Evolutionary conservation across 2,797 vertebrate genomes (phyloP).

Genomic region (Arrhamphus sclerolepis): DNA sequence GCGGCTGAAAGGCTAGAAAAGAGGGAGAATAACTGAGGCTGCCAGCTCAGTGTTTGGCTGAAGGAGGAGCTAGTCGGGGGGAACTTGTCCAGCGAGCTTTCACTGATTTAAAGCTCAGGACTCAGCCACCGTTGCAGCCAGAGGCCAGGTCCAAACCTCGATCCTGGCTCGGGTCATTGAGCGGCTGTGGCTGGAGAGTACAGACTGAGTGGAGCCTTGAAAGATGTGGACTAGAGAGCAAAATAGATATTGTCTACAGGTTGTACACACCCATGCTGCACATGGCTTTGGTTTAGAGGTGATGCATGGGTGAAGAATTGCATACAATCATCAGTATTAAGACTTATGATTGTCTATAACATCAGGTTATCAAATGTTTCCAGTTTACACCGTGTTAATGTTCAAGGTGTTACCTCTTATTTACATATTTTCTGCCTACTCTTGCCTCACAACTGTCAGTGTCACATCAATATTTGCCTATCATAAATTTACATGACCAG

Average conservation of each 20-base stretch:
- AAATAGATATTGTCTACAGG: constrained; percentile 13
- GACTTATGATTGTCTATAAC: too few relatives aligned
- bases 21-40: constrained; percentile 1
- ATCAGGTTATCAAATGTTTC: neutral
- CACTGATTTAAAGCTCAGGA: constrained; percentile 45
- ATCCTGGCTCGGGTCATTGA: constrained; percentile 60
- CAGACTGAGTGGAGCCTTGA: constrained; percentile 71
- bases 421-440: neutral
- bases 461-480: constrained; percentile 20
- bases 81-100: constrained; percentile 46
- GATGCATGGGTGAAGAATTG: constrained; percentile 10
- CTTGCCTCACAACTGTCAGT: neutral
- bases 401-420: constrained; percentile 2
- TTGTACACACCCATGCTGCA: constrained; percentile 7
- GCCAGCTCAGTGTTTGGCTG: constrained; percentile 45
- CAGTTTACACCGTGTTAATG: neutral
- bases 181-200: constrained; percentile 61
- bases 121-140: constrained; percentile 40
- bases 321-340: neutral
- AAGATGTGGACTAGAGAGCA: constrained; percentile 30
- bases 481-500: neutral
- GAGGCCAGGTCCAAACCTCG: constrained; percentile 55
- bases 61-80: constrained; percentile 51
- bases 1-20: constrained; percentile 26
- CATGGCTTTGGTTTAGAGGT: constrained; percentile 13